Conservation (phyloP, 23 tunicate species). For the Ascidia mentula region DNA sequence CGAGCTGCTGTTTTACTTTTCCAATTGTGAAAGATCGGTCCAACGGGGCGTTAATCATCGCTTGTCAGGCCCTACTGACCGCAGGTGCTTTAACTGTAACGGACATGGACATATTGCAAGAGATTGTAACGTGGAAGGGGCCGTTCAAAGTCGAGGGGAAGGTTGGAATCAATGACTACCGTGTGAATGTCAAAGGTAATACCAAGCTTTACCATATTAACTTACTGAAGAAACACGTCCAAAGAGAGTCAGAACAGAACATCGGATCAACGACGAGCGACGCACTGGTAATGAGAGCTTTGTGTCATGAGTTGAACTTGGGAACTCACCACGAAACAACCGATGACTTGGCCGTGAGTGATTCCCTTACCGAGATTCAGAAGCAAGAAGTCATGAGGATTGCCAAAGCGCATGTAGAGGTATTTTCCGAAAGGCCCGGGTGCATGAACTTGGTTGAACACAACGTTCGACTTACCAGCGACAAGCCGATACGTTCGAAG, state of each 20-base stretch:
- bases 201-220: neutral
- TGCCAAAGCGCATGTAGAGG: neutral
- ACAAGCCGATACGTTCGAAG: neutral
- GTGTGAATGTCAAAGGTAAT: neutral
- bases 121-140: constrained; percentile 3
- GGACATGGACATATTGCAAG: neutral
- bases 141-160: neutral
- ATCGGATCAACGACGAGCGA: neutral
- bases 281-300: neutral
- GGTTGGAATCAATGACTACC: neutral
- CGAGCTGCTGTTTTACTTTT: neutral
- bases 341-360: neutral
- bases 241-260: neutral
- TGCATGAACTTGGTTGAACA: neutral
- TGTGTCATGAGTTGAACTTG: neutral
- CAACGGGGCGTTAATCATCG: neutral
- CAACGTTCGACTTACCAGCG: neutral
- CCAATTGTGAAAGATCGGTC: neutral
- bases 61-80: neutral
- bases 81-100: constrained; percentile 5
- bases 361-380: neutral
- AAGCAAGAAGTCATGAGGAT: neutral
- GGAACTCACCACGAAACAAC: neutral
- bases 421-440: neutral
- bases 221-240: constrained; percentile 3